Percentiles rank a stretch among this genome's conserved stretches.
These are phyloP conservation scores for Salvelinus namaycush DNA, from an alignment of 2,113 vertebrate genomes.

Conservation along the genomic window DNA sequence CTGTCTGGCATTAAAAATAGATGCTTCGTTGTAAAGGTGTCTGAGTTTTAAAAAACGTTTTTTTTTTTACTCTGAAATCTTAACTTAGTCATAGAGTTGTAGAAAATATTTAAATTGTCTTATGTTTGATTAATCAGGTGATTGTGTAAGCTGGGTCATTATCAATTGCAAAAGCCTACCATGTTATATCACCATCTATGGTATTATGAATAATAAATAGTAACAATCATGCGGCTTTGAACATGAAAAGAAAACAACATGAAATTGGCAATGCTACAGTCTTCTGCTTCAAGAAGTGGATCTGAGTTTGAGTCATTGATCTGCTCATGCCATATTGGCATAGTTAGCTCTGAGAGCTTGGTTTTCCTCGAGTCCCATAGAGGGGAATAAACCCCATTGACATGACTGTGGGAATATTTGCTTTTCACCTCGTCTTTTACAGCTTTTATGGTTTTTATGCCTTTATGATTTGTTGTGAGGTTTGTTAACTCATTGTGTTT, in stretches of 20 bases:
- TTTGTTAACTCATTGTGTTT: constrained; percentile 2
- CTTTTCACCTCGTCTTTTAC: not conserved
- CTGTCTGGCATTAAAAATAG: constrained; percentile 74
- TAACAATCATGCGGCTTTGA: constrained; percentile 32
- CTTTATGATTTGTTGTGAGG: not conserved
- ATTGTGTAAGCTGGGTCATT: constrained; percentile 29
- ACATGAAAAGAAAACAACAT: constrained; percentile 25
- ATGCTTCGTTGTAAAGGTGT: constrained; percentile 65
- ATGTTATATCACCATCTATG: constrained; percentile 34
- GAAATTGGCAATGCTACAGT: constrained; percentile 20
- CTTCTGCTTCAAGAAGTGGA: constrained; percentile 13
- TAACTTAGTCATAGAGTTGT: constrained; percentile 32
- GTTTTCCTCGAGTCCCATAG: not conserved
- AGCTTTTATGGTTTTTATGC: not conserved
- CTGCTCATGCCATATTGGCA: not conserved
- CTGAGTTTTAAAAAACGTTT: constrained; percentile 61
- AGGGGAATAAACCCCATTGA: not conserved
- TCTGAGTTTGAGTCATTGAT: not conserved
- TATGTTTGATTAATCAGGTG: constrained; percentile 47
- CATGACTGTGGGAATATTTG: not conserved
- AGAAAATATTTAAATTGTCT: constrained; percentile 25
- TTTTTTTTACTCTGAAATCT: constrained; percentile 65
- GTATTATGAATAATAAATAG: constrained; percentile 45
- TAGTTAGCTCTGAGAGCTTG: not conserved
- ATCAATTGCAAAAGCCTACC: constrained; percentile 27